These are phyloP conservation scores for Pogonomyrmex californicus DNA, from an alignment of 1,140 invertebrate genomes.

Conservation along the genomic window DNA sequence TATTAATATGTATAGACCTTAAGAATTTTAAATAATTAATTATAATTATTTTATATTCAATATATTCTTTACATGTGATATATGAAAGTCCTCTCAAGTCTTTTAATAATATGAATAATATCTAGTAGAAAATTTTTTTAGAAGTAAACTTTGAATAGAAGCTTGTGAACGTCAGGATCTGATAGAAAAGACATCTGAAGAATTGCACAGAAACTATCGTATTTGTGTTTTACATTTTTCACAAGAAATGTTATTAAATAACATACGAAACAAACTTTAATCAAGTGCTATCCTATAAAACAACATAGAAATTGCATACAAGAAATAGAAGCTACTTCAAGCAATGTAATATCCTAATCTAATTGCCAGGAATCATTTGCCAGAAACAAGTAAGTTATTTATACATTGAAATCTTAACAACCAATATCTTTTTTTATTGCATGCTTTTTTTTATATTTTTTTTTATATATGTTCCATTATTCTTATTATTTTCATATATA, in stretches of 20 bases:
- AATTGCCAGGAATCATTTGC: not conserved
- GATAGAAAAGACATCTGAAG: not conserved
- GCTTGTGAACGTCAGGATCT: not conserved
- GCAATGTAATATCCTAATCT: not conserved
- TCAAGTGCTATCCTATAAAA: not conserved
- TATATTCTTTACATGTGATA: not conserved
- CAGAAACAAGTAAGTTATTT: not conserved
- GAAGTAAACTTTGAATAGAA: not conserved
- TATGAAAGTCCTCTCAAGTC: not conserved
- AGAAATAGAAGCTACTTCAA: not conserved
- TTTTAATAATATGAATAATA: not conserved
- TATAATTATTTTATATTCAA: not conserved
- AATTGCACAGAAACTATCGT: not conserved
- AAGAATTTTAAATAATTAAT: constrained; percentile 1
- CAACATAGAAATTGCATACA: not conserved
- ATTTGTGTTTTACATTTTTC: not conserved
- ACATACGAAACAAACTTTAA: not conserved
- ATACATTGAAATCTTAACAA: no score
- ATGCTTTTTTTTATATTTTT: not conserved
- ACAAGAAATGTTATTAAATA: not conserved
- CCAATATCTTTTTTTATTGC: not conserved
- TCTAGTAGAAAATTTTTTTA: not conserved
- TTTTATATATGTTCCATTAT: not conserved
- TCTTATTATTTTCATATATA: not conserved
- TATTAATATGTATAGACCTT: not conserved